Conservation (phyloP, 1,140 invertebrate species). For the Heliconius congener region DNA sequence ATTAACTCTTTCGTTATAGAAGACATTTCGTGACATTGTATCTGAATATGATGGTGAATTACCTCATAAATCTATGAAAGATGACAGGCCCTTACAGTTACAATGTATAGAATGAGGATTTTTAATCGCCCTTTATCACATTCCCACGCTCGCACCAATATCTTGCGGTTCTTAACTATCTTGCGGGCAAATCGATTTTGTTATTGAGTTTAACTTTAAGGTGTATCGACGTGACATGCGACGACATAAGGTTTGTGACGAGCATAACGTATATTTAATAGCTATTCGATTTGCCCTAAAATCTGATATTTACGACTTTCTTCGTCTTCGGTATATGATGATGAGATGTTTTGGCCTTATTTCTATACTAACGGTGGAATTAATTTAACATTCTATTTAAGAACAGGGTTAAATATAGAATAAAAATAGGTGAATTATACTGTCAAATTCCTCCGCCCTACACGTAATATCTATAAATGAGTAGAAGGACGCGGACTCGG, state of each 20-base stretch:
- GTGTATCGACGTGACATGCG: conserved; percentile 38
- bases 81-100: conserved; percentile 21
- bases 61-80: conserved; percentile 18
- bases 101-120: conserved; percentile 23
- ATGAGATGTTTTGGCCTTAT: not conserved
- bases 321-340: not conserved
- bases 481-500: not conserved
- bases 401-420: not conserved
- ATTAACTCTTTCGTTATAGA: not conserved
- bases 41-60: conserved; percentile 17
- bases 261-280: conserved; percentile 13
- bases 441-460: not conserved
- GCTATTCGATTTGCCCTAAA: conserved; percentile 2
- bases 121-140: conserved; percentile 48
- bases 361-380: not conserved
- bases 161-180: conserved; percentile 48
- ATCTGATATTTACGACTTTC: not conserved
- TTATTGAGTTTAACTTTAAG: conserved; percentile 45
- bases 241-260: conserved; percentile 17
- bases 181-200: conserved; percentile 49
- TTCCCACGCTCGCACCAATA: conserved; percentile 44
- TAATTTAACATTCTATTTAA: not conserved
- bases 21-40: conserved; percentile 13
- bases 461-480: not conserved
- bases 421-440: not conserved